These are phyloP conservation scores for Pectinophora gossypiella DNA, from an alignment of 1,140 invertebrate genomes.

Conservation along the genomic window DNA sequence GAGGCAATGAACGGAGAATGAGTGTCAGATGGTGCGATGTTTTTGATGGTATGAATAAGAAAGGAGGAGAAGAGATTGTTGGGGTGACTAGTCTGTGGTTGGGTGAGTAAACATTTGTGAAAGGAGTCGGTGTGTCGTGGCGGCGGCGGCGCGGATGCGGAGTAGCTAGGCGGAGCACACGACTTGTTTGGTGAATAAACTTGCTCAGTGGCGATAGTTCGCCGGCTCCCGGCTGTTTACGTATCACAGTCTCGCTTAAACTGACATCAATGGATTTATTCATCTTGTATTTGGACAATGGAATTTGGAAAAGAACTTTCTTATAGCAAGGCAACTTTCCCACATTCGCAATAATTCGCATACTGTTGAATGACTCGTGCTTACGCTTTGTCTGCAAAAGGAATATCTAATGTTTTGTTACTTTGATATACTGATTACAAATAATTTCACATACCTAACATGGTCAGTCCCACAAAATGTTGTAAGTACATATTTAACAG, in stretches of 20 bases:
- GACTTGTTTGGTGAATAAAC: conserved; percentile 10
- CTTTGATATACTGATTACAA: too few relatives aligned
- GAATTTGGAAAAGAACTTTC: too few relatives aligned
- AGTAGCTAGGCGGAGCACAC: conserved; percentile 22
- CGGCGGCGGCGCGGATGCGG: conserved; percentile 6
- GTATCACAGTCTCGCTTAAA: conserved; percentile 40
- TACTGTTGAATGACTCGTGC: too few relatives aligned
- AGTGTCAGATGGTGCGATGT: neutral
- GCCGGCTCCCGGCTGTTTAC: conserved; percentile 45
- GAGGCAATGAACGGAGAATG: conserved; percentile 2
- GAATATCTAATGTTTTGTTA: too few relatives aligned
- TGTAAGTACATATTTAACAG: too few relatives aligned
- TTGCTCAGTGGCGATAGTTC: conserved; percentile 39
- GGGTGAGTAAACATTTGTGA: conserved; percentile 52
- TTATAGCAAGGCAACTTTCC: too few relatives aligned
- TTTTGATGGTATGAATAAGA: neutral
- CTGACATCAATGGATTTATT: conserved; percentile 38
- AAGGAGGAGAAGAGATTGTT: neutral
- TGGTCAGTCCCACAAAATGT: too few relatives aligned
- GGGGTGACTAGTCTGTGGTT: conserved; percentile 17
- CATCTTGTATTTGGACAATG: conserved; percentile 4
- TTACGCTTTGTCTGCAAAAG: too few relatives aligned
- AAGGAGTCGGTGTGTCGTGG: conserved; percentile 18
- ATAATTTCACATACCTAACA: too few relatives aligned
- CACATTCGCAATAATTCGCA: too few relatives aligned